Base-by-base conservation (phyloP, 2,113 vertebrate genomes). In the Ariopsis seemanni region DNA sequence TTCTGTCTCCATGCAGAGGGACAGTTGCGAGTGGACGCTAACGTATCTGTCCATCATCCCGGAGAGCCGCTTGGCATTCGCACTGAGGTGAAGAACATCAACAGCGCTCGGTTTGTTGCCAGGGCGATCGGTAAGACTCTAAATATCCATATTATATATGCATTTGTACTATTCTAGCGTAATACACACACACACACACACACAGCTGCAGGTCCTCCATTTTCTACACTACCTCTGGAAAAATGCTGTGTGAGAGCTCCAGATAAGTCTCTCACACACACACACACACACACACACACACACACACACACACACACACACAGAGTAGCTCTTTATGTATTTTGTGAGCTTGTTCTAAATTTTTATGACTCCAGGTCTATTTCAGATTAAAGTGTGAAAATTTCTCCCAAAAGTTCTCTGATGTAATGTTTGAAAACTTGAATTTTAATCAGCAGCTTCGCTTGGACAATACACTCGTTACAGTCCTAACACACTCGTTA, bases 71-170 rank as follows among this genome's bases (percentile, higher is more conserved):
- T 97, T 17, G 98, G 98, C 18, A 78, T 96, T 91, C 96, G 98
- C 89, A 96, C 98, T 0, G 98, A 99, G 94, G 97, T 99, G 91
- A 99, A 99, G 95, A 99, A 99, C 93, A 97, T 99, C 94, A 99
- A 99, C 93, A 99, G 98, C 67, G 72, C 96, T 75, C 94, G 97
- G 77, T 98, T 96, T 92, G 92, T 99, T 91, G 96, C 97, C 90
- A 97, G 90, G 93, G 98, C 98, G 52, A 95, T 99, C 90, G 98
- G 98, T 99, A 90, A 95, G 91, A 15, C 75, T 71, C 62, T 78
- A 52, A 20, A 42, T 42, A 62, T 17, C 11, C 14, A 1, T 5
- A 57, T 42, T 18, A 48, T 74, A 8, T 9, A 22, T 74, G 71
- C 3, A 48, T 72, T 75, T 77, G 14, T 53, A 25, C 7, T 1